phyloP scores from a whole-genome alignment of 30 jellyfish, hydroid and myxozoan genomes.

The Turritopsis rubra region DNA sequence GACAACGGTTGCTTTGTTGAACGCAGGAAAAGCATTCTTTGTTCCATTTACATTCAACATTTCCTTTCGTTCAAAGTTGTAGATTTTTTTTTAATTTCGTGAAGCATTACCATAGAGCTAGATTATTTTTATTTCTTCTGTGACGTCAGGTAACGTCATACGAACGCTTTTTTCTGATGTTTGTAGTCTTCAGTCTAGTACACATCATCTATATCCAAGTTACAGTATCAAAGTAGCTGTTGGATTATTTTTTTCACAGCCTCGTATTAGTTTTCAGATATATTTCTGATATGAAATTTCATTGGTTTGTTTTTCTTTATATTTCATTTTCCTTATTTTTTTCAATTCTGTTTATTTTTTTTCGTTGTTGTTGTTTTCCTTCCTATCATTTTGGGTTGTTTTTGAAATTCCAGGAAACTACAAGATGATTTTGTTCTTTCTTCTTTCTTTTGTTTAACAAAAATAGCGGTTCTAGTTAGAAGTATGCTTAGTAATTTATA shows the following conservation, averaged over 20 bases:
- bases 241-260: not conserved
- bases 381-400: not conserved
- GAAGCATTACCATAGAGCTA: not conserved
- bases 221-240: not conserved
- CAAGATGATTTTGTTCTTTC: not conserved
- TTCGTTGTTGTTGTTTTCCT: too few relatives aligned
- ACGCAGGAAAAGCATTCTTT: not conserved
- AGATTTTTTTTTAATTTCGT: not conserved
- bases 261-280: not conserved
- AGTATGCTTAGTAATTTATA: too few relatives aligned
- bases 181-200: not conserved
- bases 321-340: too few relatives aligned
- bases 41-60: not conserved
- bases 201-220: not conserved
- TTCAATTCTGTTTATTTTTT: too few relatives aligned
- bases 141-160: not conserved
- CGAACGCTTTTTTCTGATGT: not conserved
- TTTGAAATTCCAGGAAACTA: not conserved
- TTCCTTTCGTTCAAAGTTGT: not conserved
- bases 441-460: too few relatives aligned
- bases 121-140: not conserved
- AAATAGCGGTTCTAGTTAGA: not conserved
- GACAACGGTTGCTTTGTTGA: too few relatives aligned
- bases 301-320: too few relatives aligned
- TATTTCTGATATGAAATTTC: not conserved